A percentile compares a stretch with the other conserved stretches of the same genome.
phyloP scores from a whole-genome alignment of 1,140 invertebrate species.

The Drosophila serrata region DNA sequence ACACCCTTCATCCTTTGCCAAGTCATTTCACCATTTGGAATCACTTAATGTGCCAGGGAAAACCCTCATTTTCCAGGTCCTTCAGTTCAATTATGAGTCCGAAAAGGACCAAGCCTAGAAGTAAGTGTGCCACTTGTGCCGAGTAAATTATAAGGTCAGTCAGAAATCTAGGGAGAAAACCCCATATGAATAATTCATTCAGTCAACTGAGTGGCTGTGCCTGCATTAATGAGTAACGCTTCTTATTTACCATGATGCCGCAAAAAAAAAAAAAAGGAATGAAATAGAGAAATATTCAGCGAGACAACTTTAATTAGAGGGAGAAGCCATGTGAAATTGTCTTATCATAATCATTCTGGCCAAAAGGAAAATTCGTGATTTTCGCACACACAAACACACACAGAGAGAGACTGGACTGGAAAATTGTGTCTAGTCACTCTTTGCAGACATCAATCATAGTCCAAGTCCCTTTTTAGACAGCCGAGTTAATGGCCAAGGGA shows the following conservation, averaged over 20 bases:
- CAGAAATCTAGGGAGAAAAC: slow-evolving; percentile 16
- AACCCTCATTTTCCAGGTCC: slow-evolving; percentile 35
- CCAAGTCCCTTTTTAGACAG: slow-evolving; percentile 53
- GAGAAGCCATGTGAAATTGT: slow-evolving; percentile 70
- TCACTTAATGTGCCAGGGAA: slow-evolving; percentile 66
- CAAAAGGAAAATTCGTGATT: slow-evolving; percentile 53
- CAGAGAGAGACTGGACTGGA: too few relatives aligned
- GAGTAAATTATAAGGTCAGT: slow-evolving; percentile 63
- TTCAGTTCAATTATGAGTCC: slow-evolving; percentile 65
- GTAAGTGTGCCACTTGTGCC: slow-evolving; percentile 73
- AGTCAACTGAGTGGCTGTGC: slow-evolving; percentile 46
- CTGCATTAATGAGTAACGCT: slow-evolving; percentile 76
- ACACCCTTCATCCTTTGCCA: slow-evolving; percentile 15
- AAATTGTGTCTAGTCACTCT: slow-evolving; percentile 73
- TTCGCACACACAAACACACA: slow-evolving; percentile 62
- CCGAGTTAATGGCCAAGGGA: slow-evolving; percentile 70
- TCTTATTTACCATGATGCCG: slow-evolving; percentile 81
- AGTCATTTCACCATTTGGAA: slow-evolving; percentile 62
- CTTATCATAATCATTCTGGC: slow-evolving; percentile 74
- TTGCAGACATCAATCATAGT: slow-evolving; percentile 72
- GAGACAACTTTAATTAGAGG: slow-evolving; percentile 75
- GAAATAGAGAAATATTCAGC: slow-evolving; percentile 30
- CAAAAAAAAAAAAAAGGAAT: slow-evolving; percentile 51
- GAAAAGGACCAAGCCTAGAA: slow-evolving; percentile 14
- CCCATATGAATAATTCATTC: slow-evolving; percentile 74